Conservation (phyloP, 2,113 vertebrate species). For the Amazona guildingii region DNA sequence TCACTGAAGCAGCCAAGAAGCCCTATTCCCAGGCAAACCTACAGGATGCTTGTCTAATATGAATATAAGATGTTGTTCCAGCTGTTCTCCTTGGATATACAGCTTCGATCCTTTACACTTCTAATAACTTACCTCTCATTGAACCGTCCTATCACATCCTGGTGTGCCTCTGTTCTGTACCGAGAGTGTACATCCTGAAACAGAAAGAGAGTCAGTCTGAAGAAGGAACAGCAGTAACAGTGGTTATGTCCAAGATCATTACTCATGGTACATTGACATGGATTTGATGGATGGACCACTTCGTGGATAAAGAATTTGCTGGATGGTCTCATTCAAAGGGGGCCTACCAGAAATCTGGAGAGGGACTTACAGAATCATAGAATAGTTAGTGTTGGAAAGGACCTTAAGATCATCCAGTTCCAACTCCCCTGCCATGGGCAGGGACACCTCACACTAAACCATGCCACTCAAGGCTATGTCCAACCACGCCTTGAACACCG, state of each 20-base stretch:
- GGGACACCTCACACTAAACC: no score
- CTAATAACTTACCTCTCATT: slow-evolving; percentile 85
- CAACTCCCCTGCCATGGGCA: no score
- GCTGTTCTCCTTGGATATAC: neutral
- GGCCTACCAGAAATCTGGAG: neutral
- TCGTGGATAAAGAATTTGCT: neutral
- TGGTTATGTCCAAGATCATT: no score
- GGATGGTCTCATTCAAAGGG: neutral
- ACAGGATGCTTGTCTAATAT: neutral
- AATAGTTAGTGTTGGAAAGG: no score
- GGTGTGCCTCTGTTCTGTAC: slow-evolving; percentile 94
- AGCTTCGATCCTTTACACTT: neutral
- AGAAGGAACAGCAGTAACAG: neutral
- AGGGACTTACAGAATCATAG: neutral
- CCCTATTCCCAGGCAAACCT: neutral
- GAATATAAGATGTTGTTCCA: fast-evolving
- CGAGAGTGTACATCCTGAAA: slow-evolving; percentile 93
- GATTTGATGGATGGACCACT: neutral
- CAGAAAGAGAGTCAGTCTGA: neutral
- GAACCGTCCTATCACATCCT: slow-evolving; percentile 94
- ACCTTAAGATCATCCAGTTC: no score
- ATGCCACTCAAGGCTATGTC: no score
- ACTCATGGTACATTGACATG: neutral
- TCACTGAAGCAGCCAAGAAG: neutral
- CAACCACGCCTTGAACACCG: no score